Base-by-base conservation (phyloP, 1,140 invertebrate species). In the Periplaneta americana region DNA sequence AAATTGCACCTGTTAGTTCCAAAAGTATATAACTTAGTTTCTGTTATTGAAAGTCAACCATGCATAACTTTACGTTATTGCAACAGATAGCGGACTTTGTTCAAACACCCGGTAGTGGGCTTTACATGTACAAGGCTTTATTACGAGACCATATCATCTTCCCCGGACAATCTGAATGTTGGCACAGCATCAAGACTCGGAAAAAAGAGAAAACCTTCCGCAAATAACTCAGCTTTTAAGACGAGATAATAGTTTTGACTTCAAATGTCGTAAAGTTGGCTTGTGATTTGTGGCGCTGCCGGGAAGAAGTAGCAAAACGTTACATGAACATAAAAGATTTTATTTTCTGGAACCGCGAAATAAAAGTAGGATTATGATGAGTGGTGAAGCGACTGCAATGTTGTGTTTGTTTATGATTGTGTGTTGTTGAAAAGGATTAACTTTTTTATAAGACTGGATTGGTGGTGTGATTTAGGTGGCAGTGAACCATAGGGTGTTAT, bases 161-260 rank as follows among this genome's bases (percentile, higher is more conserved):
- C 48, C 22, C 48, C 48, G 28, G 39, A 48, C 39, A 48, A 48
- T 48, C 39, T 48, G 39, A 48, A 48, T 66, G n/a, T 28, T 66
- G 48, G 48, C 48, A 66, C 1, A 66, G n/a, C 22, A 28, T 66
- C 48, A 66, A 66, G 48, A n/a, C 48, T 66, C 11, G 13, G 28
- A 66, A 66, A 48, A 39, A 17, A 66, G n/a, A n/a, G n/a, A n/a
- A n/a, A n/a, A n/a, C n/a, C n/a, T n/a, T 66, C 48, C 28, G 48
- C 22, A 66, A 66, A 66, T 66, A 66, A 28, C 75, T 77, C 32
- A 77, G 75, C 33, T 36, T 13, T n/a, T 77, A 77, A 77, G 75
- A 77, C 75, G 33, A 77, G 75, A 77, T 77, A 77, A 77, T 33
- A 77, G 75, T 35, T 48, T 48, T 34, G 75, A 76, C 32, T 76